Conservation (phyloP, 2,113 vertebrate genomes). For the Dromaius novaehollandiae region DNA sequence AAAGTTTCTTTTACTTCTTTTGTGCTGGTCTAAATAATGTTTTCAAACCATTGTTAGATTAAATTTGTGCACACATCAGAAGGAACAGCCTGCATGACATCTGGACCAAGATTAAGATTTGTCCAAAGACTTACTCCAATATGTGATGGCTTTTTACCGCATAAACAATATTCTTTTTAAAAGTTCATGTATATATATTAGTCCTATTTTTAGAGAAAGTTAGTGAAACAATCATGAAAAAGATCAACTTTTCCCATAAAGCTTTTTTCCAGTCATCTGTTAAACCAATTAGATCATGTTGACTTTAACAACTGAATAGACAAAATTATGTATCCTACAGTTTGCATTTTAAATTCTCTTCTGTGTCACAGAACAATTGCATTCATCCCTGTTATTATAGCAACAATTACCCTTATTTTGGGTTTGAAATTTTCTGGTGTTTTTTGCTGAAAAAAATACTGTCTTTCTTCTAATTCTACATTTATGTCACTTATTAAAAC, state of each 20-base stretch:
- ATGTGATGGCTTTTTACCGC: neutral
- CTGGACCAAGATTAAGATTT: neutral
- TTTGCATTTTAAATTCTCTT: neutral
- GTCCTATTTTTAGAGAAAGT: neutral
- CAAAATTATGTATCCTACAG: neutral
- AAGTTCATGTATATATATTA: neutral
- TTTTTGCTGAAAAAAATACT: slow-evolving; percentile 1
- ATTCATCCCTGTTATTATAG: neutral
- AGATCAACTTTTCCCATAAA: neutral
- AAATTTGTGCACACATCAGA: neutral
- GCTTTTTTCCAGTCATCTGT: neutral
- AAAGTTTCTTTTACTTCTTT: neutral
- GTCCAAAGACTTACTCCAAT: neutral
- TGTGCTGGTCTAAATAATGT: neutral
- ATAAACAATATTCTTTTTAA: neutral
- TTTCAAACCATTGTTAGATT: neutral
- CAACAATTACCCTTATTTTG: slow-evolving; percentile 16
- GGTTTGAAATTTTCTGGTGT: neutral
- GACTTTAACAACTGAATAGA: neutral
- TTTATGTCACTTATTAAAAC: neutral
- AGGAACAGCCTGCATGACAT: neutral
- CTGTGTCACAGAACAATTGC: neutral
- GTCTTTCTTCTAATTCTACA: neutral
- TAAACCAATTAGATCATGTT: neutral
- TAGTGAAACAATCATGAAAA: neutral